Base-by-base conservation (phyloP, 2,797 vertebrate genomes). In the Smutsia temminckii region DNA sequence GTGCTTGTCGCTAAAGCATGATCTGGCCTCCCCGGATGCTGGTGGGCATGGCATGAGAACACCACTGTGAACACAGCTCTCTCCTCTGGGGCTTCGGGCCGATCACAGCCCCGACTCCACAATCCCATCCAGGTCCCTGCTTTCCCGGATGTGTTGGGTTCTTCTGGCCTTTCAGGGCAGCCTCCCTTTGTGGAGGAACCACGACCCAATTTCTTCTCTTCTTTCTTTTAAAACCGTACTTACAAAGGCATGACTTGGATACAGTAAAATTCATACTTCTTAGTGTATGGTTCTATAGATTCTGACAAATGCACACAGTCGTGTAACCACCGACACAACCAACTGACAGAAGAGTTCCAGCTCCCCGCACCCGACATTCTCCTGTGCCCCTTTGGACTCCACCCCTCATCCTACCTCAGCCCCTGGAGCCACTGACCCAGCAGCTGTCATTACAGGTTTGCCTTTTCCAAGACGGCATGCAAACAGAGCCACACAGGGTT, bases 391-490 rank as follows among this genome's bases (percentile, higher is more conserved):
- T 71, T 42, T 34, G 7, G 20, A 68, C 2, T 68, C 29, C 40
- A 14, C 20, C 17, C 8, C 23, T 21, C 8, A 55, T 57, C 53
- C 40, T 68, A 1, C 5, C 27, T 61, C 53, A 88, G 29, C 7
- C 27, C 37, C n/a, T 85, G 63, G 29, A 79, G 27, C 42, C 37
- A 18, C 66, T 18, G 59, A 81, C 8, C 49, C 23, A 27, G 25
- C 37, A 8, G 66, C 40, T 86, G 18, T 51, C n/a, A 32, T 74
- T 75, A 37, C 1, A 63, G 23, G 32, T 64, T 68, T 84, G 51
- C 37, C 18, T 53, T 88, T 78, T 85, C 25, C 20, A 61, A 81
- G 71, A 53, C 61, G 71, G 79, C 64, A 87, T 46, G 25, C 18
- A 79, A 59, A 84, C 51, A 46, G 79, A 78, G 74, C 37, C 85